These are phyloP conservation scores for Catamblyrhynchus diadema DNA, from an alignment of 2,797 vertebrate species.

Conservation along the genomic window DNA sequence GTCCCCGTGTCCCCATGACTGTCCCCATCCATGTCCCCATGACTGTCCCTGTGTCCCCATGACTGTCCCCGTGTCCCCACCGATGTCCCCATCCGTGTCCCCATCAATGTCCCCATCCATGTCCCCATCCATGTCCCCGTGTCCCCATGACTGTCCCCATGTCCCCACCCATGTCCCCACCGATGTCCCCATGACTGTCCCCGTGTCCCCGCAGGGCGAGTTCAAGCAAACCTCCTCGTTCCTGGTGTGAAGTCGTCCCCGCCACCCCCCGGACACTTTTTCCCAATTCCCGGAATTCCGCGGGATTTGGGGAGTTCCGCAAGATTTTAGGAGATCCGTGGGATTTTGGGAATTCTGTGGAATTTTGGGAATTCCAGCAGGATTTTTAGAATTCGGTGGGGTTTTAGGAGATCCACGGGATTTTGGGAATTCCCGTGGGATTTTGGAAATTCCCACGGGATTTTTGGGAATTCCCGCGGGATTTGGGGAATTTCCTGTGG, in stretches of 20 bases:
- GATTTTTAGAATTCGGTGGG: too few species aligned
- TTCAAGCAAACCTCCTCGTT: conserved; percentile 95
- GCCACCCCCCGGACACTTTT: background rate
- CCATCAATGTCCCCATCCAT: background rate
- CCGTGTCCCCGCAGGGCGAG: conserved; percentile 77
- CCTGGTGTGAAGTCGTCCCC: conserved; percentile 79
- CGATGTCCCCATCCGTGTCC: background rate
- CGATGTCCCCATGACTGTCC: background rate
- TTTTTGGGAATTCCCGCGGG: too few species aligned
- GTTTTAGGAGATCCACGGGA: too few species aligned
- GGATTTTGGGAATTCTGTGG: too few species aligned
- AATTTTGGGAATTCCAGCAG: too few species aligned
- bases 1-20: background rate
- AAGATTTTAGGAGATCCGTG: background rate
- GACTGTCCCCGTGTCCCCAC: too few species aligned
- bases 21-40: too few species aligned
- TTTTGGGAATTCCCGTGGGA: background rate
- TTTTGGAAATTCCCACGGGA: too few species aligned
- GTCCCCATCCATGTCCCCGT: too few species aligned
- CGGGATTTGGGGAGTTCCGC: background rate
- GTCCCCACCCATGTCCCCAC: background rate
- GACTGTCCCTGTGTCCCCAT: background rate
- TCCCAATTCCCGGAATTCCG: background rate
- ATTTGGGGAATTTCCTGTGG: too few species aligned
- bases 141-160: background rate